Evolutionary conservation across 2,797 vertebrate genomes (phyloP).

Genomic region (Chanos chanos): DNA sequence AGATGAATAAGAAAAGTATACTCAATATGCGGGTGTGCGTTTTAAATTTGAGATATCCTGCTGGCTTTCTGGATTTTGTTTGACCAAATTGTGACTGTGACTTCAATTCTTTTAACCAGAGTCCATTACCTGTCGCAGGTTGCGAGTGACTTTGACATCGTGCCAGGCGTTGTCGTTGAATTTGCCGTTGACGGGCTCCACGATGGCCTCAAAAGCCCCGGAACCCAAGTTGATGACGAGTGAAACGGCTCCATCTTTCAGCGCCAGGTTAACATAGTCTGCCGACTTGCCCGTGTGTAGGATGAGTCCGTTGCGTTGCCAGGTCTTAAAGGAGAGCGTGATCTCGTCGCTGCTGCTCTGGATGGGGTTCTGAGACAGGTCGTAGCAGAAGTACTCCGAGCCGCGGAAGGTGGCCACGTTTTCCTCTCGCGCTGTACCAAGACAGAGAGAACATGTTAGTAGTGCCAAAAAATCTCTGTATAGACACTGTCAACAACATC

Average conservation of each 20-base stretch:
- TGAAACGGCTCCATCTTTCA: slow-evolving; percentile 94
- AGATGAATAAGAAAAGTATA: neutral
- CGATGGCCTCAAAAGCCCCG: slow-evolving; percentile 95
- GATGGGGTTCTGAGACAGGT: slow-evolving; percentile 97
- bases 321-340: slow-evolving; percentile 96
- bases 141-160: slow-evolving; percentile 97
- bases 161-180: slow-evolving; percentile 99
- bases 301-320: slow-evolving; percentile 95
- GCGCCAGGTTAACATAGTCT: slow-evolving; percentile 96
- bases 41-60: too few species aligned
- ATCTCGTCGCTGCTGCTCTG: slow-evolving; percentile 99
- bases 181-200: slow-evolving; percentile 94
- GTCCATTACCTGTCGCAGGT: slow-evolving; percentile 95
- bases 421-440: slow-evolving; percentile 83
- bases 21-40: too few species aligned
- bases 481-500: neutral
- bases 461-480: neutral
- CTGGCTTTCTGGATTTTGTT: too few species aligned
- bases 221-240: slow-evolving; percentile 97
- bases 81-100: too few species aligned
- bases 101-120: too few species aligned
- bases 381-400: slow-evolving; percentile 96
- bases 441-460: neutral
- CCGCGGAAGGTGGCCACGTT: slow-evolving; percentile 96
- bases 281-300: slow-evolving; percentile 97